These are phyloP conservation scores for Cacoxenus indagator DNA, from an alignment of 2,888 invertebrate species.

Conservation along the genomic window DNA sequence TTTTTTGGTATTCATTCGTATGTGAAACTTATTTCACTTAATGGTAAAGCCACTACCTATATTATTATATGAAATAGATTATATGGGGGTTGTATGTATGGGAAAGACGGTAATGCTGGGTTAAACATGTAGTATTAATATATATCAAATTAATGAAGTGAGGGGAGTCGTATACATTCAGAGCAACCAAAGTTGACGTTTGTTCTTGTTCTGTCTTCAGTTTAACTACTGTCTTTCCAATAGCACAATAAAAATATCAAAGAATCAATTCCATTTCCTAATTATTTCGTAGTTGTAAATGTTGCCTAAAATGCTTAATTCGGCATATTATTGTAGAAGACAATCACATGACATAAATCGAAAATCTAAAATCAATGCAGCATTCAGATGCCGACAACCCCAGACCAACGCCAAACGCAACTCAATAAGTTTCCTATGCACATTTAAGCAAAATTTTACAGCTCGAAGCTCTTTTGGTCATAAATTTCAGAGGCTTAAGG, in stretches of 20 bases:
- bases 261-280: neutral
- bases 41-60: too few species aligned
- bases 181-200: too few species aligned
- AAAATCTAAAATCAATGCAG: constrained; percentile 2
- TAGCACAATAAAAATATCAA: neutral
- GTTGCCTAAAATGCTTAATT: neutral
- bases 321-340: neutral
- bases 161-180: too few species aligned
- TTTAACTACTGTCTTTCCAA: too few species aligned
- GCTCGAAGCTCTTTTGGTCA: neutral
- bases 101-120: too few species aligned
- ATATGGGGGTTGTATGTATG: too few species aligned
- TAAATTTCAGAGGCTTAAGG: constrained; percentile 6
- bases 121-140: too few species aligned
- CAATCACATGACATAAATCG: neutral
- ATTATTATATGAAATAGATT: too few species aligned
- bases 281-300: neutral
- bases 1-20: too few species aligned
- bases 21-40: too few species aligned
- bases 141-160: too few species aligned
- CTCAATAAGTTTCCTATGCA: neutral
- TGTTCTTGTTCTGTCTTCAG: too few species aligned
- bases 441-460: constrained; percentile 4
- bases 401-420: neutral
- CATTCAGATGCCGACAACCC: neutral